phyloP scores from a whole-genome alignment of 1,140 invertebrate genomes.

The Zaprionus lachaisei region DNA sequence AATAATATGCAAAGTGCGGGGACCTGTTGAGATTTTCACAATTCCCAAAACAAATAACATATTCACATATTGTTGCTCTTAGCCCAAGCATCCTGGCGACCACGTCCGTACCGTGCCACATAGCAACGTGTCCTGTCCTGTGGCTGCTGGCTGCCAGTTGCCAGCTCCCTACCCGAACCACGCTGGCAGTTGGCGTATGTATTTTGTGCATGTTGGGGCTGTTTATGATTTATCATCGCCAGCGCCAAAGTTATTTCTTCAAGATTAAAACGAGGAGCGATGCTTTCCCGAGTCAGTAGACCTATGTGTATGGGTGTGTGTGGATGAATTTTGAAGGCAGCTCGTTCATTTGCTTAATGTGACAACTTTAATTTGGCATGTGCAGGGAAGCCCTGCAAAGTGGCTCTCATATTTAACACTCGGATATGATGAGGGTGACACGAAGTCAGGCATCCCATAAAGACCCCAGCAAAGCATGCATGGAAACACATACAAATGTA shows the following conservation, averaged over 20 bases:
- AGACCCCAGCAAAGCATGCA: constrained; percentile 3
- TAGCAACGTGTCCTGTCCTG: constrained; percentile 29
- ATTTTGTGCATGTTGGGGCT: constrained; percentile 42
- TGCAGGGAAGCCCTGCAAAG: constrained; percentile 51
- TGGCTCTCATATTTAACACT: constrained; percentile 70
- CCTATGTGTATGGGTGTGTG: constrained; percentile 3
- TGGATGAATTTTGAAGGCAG: constrained; percentile 18
- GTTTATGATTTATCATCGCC: constrained; percentile 83
- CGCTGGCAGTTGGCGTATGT: constrained; percentile 27
- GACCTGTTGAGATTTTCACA: constrained; percentile 84
- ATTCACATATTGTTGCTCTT: constrained; percentile 83
- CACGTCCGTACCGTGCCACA: constrained; percentile 28
- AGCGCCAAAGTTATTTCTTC: constrained; percentile 75
- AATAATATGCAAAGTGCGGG: constrained; percentile 85
- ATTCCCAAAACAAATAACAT: constrained; percentile 85
- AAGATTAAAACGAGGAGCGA: constrained; percentile 74
- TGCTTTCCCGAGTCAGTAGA: constrained; percentile 28
- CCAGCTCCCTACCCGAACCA: neutral
- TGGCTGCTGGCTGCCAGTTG: constrained; percentile 10
- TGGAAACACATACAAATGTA: neutral
- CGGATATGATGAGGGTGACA: constrained; percentile 14
- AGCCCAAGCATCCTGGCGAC: constrained; percentile 33
- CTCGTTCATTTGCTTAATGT: constrained; percentile 74
- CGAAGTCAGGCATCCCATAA: constrained; percentile 14
- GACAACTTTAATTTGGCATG: constrained; percentile 77